A percentile compares a stretch with the other conserved stretches of the same genome.
Conservation (phyloP, 2,797 vertebrate genomes). For the Lacerta bilineata region DNA sequence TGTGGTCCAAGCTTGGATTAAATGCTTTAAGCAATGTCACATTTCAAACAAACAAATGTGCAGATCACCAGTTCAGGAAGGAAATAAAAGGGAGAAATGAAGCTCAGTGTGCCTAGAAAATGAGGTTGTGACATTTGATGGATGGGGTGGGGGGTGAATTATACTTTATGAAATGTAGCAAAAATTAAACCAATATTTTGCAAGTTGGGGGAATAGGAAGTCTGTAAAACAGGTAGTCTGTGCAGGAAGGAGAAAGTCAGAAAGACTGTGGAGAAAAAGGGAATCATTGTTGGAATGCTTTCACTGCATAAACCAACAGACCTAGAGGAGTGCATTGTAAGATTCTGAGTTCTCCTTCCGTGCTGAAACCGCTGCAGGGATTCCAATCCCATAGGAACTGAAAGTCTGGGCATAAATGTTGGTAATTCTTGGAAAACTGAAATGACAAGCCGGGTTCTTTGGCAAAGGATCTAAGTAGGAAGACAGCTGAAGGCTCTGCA, state of each 20-base stretch:
- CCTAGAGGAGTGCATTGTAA: neutral
- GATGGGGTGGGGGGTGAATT: neutral
- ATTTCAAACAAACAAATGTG: neutral
- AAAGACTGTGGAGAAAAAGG: too few relatives aligned
- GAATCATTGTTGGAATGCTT: too few relatives aligned
- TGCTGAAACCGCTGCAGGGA: neutral
- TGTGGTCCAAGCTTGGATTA: neutral
- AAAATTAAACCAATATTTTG: neutral
- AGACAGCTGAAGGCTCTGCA: conserved; percentile 53
- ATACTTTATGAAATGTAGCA: neutral
- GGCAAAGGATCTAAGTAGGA: conserved; percentile 65
- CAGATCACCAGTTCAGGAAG: neutral
- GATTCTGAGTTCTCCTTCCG: neutral
- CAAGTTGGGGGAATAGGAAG: neutral
- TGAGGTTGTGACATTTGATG: neutral
- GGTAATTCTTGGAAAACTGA: conserved; percentile 66
- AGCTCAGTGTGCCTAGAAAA: neutral
- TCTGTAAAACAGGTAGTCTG: neutral
- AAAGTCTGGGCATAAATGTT: conserved; percentile 57
- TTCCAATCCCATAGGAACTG: neutral
- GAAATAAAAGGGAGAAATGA: neutral
- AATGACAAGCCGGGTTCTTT: conserved; percentile 63
- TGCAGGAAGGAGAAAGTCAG: neutral
- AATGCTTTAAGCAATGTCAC: neutral
- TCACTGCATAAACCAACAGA: neutral